phyloP scores from a whole-genome alignment of 1,140 invertebrate species.

The Hylyphantes graminicola region DNA sequence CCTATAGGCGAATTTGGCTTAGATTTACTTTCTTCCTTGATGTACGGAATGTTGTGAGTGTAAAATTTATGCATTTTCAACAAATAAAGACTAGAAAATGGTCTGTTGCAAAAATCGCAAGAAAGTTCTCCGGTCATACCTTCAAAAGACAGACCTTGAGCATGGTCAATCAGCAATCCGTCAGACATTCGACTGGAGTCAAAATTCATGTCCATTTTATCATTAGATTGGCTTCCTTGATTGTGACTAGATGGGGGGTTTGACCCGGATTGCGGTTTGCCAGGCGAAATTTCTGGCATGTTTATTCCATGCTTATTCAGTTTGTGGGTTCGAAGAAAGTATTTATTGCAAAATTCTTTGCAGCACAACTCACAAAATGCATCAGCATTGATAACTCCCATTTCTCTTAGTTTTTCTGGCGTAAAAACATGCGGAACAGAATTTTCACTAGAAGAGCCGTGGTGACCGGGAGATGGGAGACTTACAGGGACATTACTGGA shows the following conservation, averaged over 20 bases:
- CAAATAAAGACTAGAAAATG: constrained; percentile 72
- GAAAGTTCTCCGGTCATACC: constrained; percentile 66
- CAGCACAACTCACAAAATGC: constrained; percentile 94
- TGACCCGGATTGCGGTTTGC: constrained; percentile 21
- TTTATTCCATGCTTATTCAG: constrained; percentile 75
- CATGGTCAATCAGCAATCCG: constrained; percentile 29
- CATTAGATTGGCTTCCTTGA: constrained; percentile 53
- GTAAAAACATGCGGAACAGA: constrained; percentile 68
- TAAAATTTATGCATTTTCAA: constrained; percentile 72
- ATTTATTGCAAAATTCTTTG: constrained; percentile 96
- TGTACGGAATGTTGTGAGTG: constrained; percentile 66
- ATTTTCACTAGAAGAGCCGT: constrained; percentile 45
- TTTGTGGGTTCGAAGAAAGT: constrained; percentile 92
- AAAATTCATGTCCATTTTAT: constrained; percentile 45
- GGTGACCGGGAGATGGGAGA: constrained; percentile 39
- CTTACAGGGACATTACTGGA: constrained; percentile 37
- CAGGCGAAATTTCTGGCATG: constrained; percentile 63
- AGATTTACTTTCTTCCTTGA: constrained; percentile 63
- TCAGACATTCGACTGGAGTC: constrained; percentile 38
- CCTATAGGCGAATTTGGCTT: constrained; percentile 57
- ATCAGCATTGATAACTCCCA: constrained; percentile 86
- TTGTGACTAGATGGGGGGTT: constrained; percentile 34
- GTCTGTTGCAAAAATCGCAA: constrained; percentile 72
- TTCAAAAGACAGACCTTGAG: constrained; percentile 23
- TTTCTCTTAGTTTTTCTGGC: constrained; percentile 77